Evolutionary conservation across 2,888 invertebrate species (phyloP).

Genomic region (Ectemnius lituratus): DNA sequence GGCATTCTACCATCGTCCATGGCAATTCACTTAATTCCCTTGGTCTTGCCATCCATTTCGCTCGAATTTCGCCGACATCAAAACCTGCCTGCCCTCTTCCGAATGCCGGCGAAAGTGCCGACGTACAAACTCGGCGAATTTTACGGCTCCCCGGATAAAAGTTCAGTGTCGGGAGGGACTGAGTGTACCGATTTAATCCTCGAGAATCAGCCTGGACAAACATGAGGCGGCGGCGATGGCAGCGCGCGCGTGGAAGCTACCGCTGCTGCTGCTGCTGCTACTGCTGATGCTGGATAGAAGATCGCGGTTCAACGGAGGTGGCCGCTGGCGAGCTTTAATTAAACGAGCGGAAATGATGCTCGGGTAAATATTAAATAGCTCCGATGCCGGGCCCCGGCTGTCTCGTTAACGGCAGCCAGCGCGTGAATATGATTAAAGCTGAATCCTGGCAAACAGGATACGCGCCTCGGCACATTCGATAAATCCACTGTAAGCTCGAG

Average conservation of each 20-base stretch:
- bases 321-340: slow-evolving; percentile 54
- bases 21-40: slow-evolving; percentile 6
- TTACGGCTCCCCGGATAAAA: neutral
- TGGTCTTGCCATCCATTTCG: neutral
- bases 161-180: slow-evolving; percentile 39
- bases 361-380: slow-evolving; percentile 62
- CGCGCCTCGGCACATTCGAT: neutral
- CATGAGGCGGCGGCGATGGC: slow-evolving; percentile 43
- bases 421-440: slow-evolving; percentile 61
- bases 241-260: slow-evolving; percentile 18
- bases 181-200: slow-evolving; percentile 65
- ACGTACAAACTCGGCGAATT: neutral
- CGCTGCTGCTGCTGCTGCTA: too few relatives aligned
- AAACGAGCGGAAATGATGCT: slow-evolving; percentile 64
- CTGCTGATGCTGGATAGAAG: slow-evolving; percentile 17
- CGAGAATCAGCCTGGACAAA: slow-evolving; percentile 64
- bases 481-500: too few relatives aligned
- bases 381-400: slow-evolving; percentile 42
- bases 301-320: slow-evolving; percentile 55
- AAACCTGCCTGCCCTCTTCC: neutral
- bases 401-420: slow-evolving; percentile 56
- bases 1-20: neutral
- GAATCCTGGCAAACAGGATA: slow-evolving; percentile 41
- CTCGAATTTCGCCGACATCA: too few relatives aligned
- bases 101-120: neutral